Percentiles rank a stretch among this genome's conserved stretches.
These are phyloP conservation scores for Lophochroa leadbeateri DNA, from an alignment of 2,113 vertebrate genomes.

Conservation along the genomic window DNA sequence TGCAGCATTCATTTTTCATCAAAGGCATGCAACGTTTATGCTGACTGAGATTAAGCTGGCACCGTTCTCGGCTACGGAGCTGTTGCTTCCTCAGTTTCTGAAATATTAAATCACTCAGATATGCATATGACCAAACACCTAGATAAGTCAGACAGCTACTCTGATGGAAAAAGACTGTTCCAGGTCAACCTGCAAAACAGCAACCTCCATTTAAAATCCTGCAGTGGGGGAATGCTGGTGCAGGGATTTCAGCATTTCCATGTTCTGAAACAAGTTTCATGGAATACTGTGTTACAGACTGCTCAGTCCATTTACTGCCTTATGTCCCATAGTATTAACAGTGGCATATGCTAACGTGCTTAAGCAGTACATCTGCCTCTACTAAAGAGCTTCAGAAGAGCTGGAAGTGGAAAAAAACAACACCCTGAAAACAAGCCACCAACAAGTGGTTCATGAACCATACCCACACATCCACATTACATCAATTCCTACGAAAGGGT, in stretches of 20 bases:
- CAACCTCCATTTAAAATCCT: background rate
- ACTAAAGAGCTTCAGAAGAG: background rate
- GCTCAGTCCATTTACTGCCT: background rate
- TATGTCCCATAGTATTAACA: background rate
- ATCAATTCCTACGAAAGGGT: background rate
- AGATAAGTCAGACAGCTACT: background rate
- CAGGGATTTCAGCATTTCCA: background rate
- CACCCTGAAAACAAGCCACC: background rate
- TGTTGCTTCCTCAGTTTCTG: background rate
- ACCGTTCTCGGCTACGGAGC: background rate
- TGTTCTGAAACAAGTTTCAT: background rate
- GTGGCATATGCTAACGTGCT: background rate
- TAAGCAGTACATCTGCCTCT: background rate
- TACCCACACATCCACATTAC: background rate
- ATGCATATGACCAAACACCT: accelerated
- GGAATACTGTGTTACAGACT: background rate
- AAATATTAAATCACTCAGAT: background rate
- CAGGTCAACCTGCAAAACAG: slow-evolving; percentile 30
- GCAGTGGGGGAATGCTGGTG: background rate
- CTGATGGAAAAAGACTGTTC: slow-evolving; percentile 45
- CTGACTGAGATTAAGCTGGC: background rate
- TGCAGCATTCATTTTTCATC: slow-evolving; percentile 19
- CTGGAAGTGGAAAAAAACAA: background rate
- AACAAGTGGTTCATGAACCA: background rate
- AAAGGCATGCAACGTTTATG: background rate